Base-by-base conservation (phyloP, 2,113 vertebrate species). In the Galeopterus variegatus region DNA sequence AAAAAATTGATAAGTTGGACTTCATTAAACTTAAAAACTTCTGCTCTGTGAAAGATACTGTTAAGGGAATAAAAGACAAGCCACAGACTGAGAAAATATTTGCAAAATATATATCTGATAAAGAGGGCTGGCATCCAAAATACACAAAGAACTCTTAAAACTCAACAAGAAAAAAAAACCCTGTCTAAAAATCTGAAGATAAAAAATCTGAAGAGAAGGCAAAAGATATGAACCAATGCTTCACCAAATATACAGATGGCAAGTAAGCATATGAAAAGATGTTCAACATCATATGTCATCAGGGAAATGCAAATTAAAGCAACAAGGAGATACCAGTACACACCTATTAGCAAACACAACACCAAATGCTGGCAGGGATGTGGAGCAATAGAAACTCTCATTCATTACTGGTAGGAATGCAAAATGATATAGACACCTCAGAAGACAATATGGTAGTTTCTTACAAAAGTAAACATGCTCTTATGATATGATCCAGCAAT, bases 71-170 rank as follows among this genome's bases (percentile, higher is more conserved):
- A 41, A 41, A 41, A 41, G 41, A 41, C 41, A 41, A 41, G 41
- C 41, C 41, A 41, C 41, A 41, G 41, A 41, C 41, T 41, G 41
- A 41, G 41, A 41, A 41, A 41, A 41, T 41, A 41, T 41, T 41
- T 41, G 41, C 41, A 41, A 41, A 41, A 41, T 41, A 41, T 41
- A 41, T 41, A 41, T 41, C 82, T 85, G 62, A 82, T 82, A 81
- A 81, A 81, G n/a, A 41, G 41, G 45, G 28, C 62, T 50, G 60
- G 36, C 56, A 72, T 72, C 65, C 23, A 72, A 36, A 84, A n/a
- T 50, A 83, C 67, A 33, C 28, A 64, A 84, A 84, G 9, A 87
- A 87, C 45, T 54, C 50, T 70, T 87, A 87, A 87, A 87, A 87
- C 5, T 84, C 81, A 31, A 56, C 54, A 56, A 70, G 18, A 88